phyloP scores from a whole-genome alignment of 37 sponge, comb jelly and placozoan species.

The Chondrosia reniformis region DNA sequence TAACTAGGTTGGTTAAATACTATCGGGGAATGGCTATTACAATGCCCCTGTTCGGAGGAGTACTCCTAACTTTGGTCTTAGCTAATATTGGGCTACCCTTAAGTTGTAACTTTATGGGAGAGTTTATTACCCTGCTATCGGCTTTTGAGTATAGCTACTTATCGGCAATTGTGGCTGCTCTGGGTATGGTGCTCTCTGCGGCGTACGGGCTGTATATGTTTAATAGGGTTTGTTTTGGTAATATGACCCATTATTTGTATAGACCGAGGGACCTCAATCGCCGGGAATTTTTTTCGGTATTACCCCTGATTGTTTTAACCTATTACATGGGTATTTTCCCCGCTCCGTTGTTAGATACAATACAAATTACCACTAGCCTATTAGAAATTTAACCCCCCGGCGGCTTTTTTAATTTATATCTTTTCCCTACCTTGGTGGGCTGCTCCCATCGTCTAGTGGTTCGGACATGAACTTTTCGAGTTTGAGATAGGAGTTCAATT shows the following conservation, averaged over 20 bases:
- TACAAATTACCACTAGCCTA: slow-evolving; percentile 35
- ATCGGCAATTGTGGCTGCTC: slow-evolving; percentile 56
- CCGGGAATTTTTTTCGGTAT: slow-evolving; percentile 56
- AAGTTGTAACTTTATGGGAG: slow-evolving; percentile 85
- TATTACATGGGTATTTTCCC: slow-evolving; percentile 66
- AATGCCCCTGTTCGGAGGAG: slow-evolving; percentile 12
- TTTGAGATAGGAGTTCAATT: slow-evolving; percentile 65
- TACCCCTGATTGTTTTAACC: slow-evolving; percentile 48
- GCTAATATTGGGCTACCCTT: slow-evolving; percentile 79
- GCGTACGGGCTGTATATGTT: slow-evolving; percentile 82
- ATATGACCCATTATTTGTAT: slow-evolving; percentile 38
- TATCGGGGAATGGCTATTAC: slow-evolving; percentile 68
- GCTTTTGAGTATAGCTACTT: slow-evolving; percentile 71
- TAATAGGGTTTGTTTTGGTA: slow-evolving; percentile 84
- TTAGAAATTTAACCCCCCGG: neutral
- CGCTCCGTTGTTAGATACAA: slow-evolving; percentile 29
- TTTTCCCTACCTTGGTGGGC: neutral
- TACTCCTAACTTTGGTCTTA: slow-evolving; percentile 43
- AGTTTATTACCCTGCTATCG: slow-evolving; percentile 71
- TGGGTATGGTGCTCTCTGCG: slow-evolving; percentile 59
- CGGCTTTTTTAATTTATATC: neutral
- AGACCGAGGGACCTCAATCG: slow-evolving; percentile 62
- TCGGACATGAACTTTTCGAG: slow-evolving; percentile 77
- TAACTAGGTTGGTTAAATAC: slow-evolving; percentile 67
- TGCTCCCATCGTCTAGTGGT: slow-evolving; percentile 68